phyloP scores from a whole-genome alignment of 2,888 invertebrate species.

The Phaonia tiefii region DNA sequence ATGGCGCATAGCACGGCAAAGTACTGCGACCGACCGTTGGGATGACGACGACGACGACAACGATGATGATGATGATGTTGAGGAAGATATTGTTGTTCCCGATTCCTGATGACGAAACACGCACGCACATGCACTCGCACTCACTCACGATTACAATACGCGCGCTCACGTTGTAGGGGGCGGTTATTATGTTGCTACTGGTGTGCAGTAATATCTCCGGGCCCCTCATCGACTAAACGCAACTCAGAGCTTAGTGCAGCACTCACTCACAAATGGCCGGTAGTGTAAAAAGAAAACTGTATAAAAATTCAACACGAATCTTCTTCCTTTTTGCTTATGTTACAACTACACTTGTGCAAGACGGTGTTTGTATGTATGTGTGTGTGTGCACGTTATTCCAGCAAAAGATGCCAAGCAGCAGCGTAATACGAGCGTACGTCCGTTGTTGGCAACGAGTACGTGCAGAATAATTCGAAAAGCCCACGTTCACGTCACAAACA shows the following conservation, averaged over 20 bases:
- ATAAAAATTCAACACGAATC: conserved; percentile 64
- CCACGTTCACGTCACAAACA: conserved; percentile 80
- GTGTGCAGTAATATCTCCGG: conserved; percentile 3
- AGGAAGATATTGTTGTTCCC: conserved; percentile 34
- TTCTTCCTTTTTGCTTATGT: conserved; percentile 56
- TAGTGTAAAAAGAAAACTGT: conserved; percentile 19
- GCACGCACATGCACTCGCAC: conserved; percentile 57
- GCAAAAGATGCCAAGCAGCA: conserved; percentile 62
- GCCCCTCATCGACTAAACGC: conserved; percentile 11
- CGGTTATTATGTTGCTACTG: conserved; percentile 60
- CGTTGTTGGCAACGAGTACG: conserved; percentile 80
- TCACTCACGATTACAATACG: conserved; percentile 40
- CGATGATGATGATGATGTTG: conserved; percentile 25
- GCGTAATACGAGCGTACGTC: conserved; percentile 72
- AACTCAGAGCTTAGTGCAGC: too few relatives aligned
- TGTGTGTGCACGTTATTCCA: conserved; percentile 33
- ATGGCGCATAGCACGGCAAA: conserved; percentile 17
- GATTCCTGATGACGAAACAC: conserved; percentile 59
- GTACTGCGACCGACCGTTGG: too few relatives aligned
- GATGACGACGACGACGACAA: conserved; percentile 35
- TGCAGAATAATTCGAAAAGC: conserved; percentile 80
- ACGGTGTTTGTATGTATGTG: conserved; percentile 50
- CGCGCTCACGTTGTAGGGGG: conserved; percentile 58
- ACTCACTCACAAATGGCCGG: conserved; percentile 1
- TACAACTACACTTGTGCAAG: conserved; percentile 17